phyloP scores from a whole-genome alignment of 2,113 vertebrate species.

The Fukomys damarensis region DNA sequence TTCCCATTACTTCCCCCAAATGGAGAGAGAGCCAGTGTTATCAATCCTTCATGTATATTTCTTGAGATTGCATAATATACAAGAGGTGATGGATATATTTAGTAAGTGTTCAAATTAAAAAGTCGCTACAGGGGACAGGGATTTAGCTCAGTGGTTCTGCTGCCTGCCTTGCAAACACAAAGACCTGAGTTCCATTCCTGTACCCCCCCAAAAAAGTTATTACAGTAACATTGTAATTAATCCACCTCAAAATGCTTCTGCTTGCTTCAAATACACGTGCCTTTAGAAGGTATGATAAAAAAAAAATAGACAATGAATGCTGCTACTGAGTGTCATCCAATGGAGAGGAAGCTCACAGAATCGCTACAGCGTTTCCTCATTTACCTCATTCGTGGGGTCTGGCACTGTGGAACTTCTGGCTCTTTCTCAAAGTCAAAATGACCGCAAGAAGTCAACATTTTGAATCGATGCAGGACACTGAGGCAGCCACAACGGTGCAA shows the following conservation, averaged over 20 bases:
- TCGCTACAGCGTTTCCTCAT: background rate
- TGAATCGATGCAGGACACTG: background rate
- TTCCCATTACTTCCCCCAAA: background rate
- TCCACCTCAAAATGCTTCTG: background rate
- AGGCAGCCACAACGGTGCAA: background rate
- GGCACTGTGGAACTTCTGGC: background rate
- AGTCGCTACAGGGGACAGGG: too few species aligned
- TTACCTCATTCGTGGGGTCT: background rate
- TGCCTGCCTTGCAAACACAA: too few species aligned
- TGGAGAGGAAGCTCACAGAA: background rate
- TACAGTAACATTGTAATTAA: background rate
- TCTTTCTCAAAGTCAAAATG: background rate
- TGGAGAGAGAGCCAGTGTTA: accelerated
- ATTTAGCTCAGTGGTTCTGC: too few species aligned
- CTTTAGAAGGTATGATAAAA: background rate
- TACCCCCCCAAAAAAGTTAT: too few species aligned
- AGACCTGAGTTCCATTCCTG: too few species aligned
- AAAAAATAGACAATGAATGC: background rate
- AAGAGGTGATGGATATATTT: background rate
- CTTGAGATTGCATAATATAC: background rate
- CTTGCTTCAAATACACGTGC: background rate
- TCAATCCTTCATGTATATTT: background rate
- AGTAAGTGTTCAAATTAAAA: background rate
- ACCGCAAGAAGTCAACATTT: background rate
- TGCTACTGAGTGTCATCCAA: background rate